These are phyloP conservation scores for Sphaeramia orbicularis DNA, from an alignment of 2,797 vertebrate genomes.

Conservation along the genomic window DNA sequence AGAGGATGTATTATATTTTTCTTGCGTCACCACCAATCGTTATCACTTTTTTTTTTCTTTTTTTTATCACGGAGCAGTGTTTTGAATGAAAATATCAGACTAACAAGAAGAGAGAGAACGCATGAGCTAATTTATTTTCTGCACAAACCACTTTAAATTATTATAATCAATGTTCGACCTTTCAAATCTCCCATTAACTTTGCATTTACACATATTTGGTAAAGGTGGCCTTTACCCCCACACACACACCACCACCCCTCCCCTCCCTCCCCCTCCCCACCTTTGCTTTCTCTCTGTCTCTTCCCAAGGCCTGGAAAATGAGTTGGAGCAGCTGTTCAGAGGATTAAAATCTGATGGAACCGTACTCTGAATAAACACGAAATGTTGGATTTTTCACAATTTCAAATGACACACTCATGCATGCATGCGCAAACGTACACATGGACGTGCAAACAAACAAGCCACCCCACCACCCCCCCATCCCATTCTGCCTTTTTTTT, in stretches of 20 bases:
- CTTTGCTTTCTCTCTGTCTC: slow-evolving; percentile 21
- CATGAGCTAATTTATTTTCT: slow-evolving; percentile 64
- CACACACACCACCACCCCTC: too few relatives aligned
- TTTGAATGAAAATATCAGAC: slow-evolving; percentile 60
- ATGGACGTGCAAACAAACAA: slow-evolving; percentile 10
- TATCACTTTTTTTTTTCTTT: slow-evolving; percentile 20
- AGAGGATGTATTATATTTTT: slow-evolving; percentile 58
- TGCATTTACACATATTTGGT: slow-evolving; percentile 43
- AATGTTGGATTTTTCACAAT: slow-evolving; percentile 71
- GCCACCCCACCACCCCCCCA: too few relatives aligned
- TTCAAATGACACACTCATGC: slow-evolving; percentile 49
- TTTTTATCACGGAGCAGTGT: slow-evolving; percentile 46
- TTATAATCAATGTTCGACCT: slow-evolving; percentile 51
- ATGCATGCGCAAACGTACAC: neutral
- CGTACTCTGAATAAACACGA: slow-evolving; percentile 77
- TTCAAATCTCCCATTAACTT: slow-evolving; percentile 22
- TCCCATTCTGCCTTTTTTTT: too few relatives aligned
- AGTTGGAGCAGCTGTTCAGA: slow-evolving; percentile 83
- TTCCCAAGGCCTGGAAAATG: slow-evolving; percentile 79
- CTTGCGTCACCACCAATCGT: slow-evolving; percentile 34
- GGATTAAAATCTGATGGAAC: slow-evolving; percentile 82
- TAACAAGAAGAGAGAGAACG: slow-evolving; percentile 5
- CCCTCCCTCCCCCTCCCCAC: neutral
- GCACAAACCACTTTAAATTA: slow-evolving; percentile 53
- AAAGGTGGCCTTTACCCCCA: slow-evolving; percentile 31